A percentile compares a stretch with the other conserved stretches of the same genome.
These are phyloP conservation scores for Synchiropus splendidus DNA, from an alignment of 2,113 vertebrate genomes.

Conservation along the genomic window DNA sequence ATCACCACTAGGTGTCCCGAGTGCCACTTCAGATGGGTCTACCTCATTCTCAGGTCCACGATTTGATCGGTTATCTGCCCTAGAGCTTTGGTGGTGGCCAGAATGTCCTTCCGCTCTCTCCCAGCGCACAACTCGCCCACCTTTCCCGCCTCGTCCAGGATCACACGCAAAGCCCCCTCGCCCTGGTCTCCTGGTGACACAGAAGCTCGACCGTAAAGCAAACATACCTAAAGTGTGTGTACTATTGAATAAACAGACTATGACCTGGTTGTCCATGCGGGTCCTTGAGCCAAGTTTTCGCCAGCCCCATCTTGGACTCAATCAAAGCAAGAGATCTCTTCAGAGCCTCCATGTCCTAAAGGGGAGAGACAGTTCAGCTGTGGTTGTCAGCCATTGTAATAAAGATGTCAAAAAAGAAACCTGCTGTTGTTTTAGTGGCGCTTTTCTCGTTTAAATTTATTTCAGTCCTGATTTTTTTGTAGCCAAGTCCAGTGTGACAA, in stretches of 20 bases:
- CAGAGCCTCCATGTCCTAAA: slow-evolving; percentile 93
- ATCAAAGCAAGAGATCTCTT: slow-evolving; percentile 89
- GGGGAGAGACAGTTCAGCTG: slow-evolving; percentile 34
- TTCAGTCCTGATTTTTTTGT: no score
- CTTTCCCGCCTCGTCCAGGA: slow-evolving; percentile 93
- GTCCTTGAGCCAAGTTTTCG: slow-evolving; percentile 92
- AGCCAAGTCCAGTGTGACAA: no score
- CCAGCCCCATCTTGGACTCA: slow-evolving; percentile 90
- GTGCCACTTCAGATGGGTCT: background rate
- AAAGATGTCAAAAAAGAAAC: background rate
- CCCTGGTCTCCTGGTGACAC: slow-evolving; percentile 76
- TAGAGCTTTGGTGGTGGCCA: slow-evolving; percentile 82
- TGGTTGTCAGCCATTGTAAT: no score
- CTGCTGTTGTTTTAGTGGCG: no score
- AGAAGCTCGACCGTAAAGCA: no score
- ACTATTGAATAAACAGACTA: slow-evolving; percentile 49
- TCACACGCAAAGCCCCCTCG: slow-evolving; percentile 86
- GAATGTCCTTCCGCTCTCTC: slow-evolving; percentile 88
- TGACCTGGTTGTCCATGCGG: slow-evolving; percentile 86
- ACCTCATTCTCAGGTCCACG: slow-evolving; percentile 85
- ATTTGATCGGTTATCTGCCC: slow-evolving; percentile 93
- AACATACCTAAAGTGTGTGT: no score
- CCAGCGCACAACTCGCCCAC: slow-evolving; percentile 93
- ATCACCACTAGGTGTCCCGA: no score
- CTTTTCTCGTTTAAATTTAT: no score